phyloP scores from a whole-genome alignment of 2,113 vertebrate genomes.

The Neogale vison region DNA sequence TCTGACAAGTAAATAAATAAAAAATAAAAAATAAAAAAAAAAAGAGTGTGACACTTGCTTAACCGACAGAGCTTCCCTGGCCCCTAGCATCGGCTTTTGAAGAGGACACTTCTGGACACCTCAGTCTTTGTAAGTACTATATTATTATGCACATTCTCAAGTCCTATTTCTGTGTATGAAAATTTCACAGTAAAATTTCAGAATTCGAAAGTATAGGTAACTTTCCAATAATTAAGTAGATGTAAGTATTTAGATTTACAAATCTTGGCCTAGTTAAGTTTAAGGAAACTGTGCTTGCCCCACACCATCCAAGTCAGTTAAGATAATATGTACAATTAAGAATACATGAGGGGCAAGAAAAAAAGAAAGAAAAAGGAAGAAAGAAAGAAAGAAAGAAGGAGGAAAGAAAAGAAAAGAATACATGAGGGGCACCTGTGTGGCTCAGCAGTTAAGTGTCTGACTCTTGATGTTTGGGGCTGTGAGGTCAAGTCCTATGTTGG shows the following conservation, averaged over 20 bases:
- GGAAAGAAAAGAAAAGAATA: background rate
- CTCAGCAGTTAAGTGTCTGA: background rate
- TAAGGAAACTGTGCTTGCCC: constrained; percentile 11
- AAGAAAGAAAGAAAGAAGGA: too few relatives aligned
- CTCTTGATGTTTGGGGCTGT: background rate
- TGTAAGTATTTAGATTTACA: constrained; percentile 11
- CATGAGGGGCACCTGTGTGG: background rate
- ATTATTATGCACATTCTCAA: background rate
- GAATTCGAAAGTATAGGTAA: background rate
- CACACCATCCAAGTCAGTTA: background rate
- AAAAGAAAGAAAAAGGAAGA: too few relatives aligned
- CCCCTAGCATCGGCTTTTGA: background rate
- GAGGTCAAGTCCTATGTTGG: background rate
- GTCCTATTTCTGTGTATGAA: background rate
- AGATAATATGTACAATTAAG: constrained; percentile 1
- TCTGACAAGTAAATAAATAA: too few relatives aligned
- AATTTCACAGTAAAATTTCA: background rate
- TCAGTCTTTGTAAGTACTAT: background rate
- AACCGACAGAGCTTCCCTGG: background rate
- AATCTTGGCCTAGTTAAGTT: background rate
- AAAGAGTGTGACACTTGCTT: background rate
- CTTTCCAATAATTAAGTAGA: background rate
- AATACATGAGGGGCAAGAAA: background rate
- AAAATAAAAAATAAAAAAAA: too few relatives aligned
- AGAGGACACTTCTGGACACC: background rate